phyloP scores from a whole-genome alignment of 2,888 invertebrate species.

The Anoncus sp. region DNA sequence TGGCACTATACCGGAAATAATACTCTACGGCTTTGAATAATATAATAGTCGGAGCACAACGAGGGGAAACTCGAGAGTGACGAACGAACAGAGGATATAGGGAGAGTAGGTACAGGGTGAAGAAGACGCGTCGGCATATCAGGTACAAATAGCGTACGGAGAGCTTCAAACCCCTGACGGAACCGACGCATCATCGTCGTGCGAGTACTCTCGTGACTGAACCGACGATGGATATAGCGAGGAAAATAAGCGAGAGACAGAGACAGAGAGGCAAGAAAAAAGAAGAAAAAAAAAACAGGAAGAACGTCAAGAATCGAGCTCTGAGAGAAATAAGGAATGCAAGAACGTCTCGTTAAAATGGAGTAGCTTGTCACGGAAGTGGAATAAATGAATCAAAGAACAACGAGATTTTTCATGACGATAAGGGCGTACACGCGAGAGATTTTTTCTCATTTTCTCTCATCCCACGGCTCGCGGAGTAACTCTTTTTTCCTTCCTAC shows the following conservation, averaged over 20 bases:
- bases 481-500: constrained; percentile 13
- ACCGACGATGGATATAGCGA: constrained; percentile 7
- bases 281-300: constrained; percentile 13
- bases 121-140: constrained; percentile 33
- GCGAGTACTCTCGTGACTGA: constrained; percentile 1
- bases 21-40: constrained; percentile 43
- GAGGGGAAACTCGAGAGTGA: constrained; percentile 4
- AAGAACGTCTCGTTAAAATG: constrained; percentile 26
- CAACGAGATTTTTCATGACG: not conserved
- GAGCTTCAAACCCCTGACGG: constrained; percentile 34
- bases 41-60: constrained; percentile 25
- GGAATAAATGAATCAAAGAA: constrained; percentile 44
- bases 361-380: constrained; percentile 23
- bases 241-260: not conserved
- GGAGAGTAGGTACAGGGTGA: not conserved
- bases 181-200: not conserved
- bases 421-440: not conserved
- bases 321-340: constrained; percentile 10
- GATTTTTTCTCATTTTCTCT: constrained; percentile 24
- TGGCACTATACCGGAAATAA: constrained; percentile 32
- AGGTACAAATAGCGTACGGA: constrained; percentile 26
- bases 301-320: constrained; percentile 18
- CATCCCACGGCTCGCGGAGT: not conserved
- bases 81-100: not conserved
- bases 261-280: not conserved